Conservation (phyloP, 2,888 invertebrate genomes). For the Chalcosyrphus nemorum region DNA sequence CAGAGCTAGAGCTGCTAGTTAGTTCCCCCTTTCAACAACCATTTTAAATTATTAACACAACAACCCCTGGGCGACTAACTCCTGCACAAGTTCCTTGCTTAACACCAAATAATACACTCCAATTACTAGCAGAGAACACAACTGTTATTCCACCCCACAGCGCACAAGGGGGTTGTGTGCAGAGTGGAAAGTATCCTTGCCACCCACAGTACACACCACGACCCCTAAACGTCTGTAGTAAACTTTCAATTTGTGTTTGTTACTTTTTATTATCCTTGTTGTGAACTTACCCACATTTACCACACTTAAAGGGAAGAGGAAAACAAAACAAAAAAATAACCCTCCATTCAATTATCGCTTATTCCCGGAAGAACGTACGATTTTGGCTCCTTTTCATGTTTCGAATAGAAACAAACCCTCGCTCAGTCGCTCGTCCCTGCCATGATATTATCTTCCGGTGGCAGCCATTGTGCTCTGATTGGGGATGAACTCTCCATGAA, state of each 20-base stretch:
- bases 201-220: conserved; percentile 48
- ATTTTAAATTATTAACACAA: conserved; percentile 70
- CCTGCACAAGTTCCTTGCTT: conserved; percentile 33
- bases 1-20: neutral
- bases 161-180: conserved; percentile 31
- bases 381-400: neutral
- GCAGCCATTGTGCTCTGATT: conserved; percentile 71
- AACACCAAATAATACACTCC: conserved; percentile 69
- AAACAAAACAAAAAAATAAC: conserved; percentile 51
- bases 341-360: conserved; percentile 72
- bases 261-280: conserved; percentile 70
- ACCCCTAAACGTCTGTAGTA: conserved; percentile 71
- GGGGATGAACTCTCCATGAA: conserved; percentile 72
- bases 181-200: conserved; percentile 50
- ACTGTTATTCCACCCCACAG: conserved; percentile 8
- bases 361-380: conserved; percentile 56
- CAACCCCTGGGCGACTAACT: conserved; percentile 24
- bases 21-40: conserved; percentile 7
- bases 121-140: conserved; percentile 54
- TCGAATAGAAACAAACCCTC: neutral
- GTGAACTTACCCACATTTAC: conserved; percentile 70
- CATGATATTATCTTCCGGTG: conserved; percentile 65
- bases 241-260: conserved; percentile 72
- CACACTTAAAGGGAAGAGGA: neutral
- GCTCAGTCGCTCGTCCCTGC: no score